Evolutionary conservation across 2,888 invertebrate species (phyloP), one percentile per base, ranked within the genome.

Genomic region (Coleophora deauratella): DNA sequence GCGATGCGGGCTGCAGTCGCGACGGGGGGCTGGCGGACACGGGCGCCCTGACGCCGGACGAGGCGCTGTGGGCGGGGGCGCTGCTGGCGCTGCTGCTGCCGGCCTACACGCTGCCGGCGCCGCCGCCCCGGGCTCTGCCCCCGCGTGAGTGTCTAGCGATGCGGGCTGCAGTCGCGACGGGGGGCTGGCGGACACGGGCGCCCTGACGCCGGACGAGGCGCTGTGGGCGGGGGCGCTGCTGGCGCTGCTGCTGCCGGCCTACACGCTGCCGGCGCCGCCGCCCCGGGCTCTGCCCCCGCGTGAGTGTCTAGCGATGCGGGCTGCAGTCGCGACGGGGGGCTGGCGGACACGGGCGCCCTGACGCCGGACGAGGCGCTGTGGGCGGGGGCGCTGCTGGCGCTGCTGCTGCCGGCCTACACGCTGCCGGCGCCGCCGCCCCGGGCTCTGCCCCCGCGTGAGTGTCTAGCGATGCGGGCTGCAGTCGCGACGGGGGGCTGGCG

Each of bases 231-330:
- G 89, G 44, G 88, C 89, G 21, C 66, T 92, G 53, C 89, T 91
- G 56, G 91, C 93, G 37, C 85, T 92, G 53, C 73, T 92, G 48
- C 80, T 93, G 60, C 91, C 93, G 7, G 88, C 90, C 33, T 91
- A 91, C 70, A 86, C 92, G n/a, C 89, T 89, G 53, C 89, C 89
- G 51, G 87, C 88, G 52, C 82, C 91, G 38, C 89, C 90, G 45
- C 90, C 88, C 63, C 89, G 90, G 49, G 90, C 91, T 9, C 75
- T 94, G 52, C 92, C 94, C 14, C 90, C 91, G 55, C 75, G 91
- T 91, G 66, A 57, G 71, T 66, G 28, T 10, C 30, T 27, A 10
- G 27, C 31, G 33, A 32, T 14, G 7, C 11, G 3, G 15, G 21
- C 13, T 37, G 1, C 15, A 12, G 6, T 4, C 28, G 11, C 37